phyloP scores from a whole-genome alignment of 2,888 invertebrate species.

The Eupithecia subfuscata region DNA sequence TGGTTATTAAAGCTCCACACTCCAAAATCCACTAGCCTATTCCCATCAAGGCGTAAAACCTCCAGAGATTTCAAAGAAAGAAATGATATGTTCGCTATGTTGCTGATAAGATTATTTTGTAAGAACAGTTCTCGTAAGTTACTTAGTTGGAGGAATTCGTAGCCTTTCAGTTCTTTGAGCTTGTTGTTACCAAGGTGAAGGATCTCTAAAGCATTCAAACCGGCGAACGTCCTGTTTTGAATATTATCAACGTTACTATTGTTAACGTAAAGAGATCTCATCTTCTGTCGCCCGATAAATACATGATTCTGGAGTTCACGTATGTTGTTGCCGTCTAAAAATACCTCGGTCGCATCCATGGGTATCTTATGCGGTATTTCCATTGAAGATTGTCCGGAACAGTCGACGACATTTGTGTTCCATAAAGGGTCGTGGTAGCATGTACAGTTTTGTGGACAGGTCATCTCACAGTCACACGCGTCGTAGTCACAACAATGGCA shows the following conservation, averaged over 20 bases:
- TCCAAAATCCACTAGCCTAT: conserved; percentile 90
- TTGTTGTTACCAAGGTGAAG: conserved; percentile 94
- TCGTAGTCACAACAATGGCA: conserved; percentile 99
- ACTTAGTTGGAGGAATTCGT: conserved; percentile 92
- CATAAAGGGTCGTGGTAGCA: conserved; percentile 98
- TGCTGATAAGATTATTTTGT: conserved; percentile 92
- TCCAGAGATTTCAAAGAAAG: conserved; percentile 90
- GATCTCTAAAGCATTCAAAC: conserved; percentile 90
- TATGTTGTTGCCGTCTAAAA: conserved; percentile 95
- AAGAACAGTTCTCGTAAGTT: conserved; percentile 92
- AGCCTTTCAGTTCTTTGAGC: conserved; percentile 90
- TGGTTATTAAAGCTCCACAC: conserved; percentile 90
- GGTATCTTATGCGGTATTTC: conserved; percentile 94
- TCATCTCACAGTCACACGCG: conserved; percentile 98
- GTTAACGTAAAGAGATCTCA: conserved; percentile 93
- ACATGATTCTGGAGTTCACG: conserved; percentile 93
- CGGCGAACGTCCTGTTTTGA: conserved; percentile 95
- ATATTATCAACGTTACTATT: conserved; percentile 92
- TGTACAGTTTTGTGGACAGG: conserved; percentile 96
- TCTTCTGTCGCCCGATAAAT: conserved; percentile 95
- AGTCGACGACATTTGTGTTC: conserved; percentile 96
- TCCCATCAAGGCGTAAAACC: conserved; percentile 92
- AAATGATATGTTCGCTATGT: conserved; percentile 92
- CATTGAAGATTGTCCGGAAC: conserved; percentile 90
- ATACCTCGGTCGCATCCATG: conserved; percentile 97